Evolutionary conservation across 2,113 vertebrate species (phyloP).

Genomic region (Cyanistes caeruleus): DNA sequence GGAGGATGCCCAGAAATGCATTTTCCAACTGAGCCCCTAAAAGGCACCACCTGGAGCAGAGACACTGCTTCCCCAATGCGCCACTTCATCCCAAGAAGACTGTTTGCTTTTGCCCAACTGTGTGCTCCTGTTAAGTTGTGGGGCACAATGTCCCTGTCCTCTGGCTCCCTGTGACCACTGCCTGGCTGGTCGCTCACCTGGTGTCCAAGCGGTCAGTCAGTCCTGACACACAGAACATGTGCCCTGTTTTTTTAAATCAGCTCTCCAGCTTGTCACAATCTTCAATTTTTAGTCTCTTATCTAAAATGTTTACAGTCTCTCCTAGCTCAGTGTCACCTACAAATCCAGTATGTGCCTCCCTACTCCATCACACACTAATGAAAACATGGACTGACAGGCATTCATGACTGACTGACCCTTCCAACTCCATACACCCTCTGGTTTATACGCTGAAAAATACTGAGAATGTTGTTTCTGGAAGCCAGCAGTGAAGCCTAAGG

Average conservation of each 20-base stretch:
- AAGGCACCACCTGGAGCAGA: neutral
- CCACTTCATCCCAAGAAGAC: neutral
- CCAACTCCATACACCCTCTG: neutral
- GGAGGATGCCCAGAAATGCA: neutral
- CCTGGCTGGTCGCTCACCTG: neutral
- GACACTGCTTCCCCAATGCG: rapidly evolving
- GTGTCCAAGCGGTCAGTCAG: neutral
- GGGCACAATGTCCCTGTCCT: neutral
- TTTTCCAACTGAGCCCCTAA: neutral
- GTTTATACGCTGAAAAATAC: neutral
- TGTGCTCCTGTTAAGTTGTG: neutral
- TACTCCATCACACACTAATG: neutral
- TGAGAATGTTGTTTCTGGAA: neutral
- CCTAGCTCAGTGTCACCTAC: neutral
- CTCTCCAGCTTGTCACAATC: neutral
- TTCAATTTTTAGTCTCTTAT: neutral
- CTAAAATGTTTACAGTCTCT: neutral
- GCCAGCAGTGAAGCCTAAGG: neutral
- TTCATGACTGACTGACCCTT: too few relatives aligned
- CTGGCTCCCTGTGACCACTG: neutral
- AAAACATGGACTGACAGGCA: neutral
- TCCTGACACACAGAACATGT: neutral
- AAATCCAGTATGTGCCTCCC: neutral
- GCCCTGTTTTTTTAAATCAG: neutral
- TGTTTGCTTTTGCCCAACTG: constrained; percentile 36